These are phyloP conservation scores for Falco cherrug DNA, from an alignment of 2,797 vertebrate genomes.

Conservation along the genomic window DNA sequence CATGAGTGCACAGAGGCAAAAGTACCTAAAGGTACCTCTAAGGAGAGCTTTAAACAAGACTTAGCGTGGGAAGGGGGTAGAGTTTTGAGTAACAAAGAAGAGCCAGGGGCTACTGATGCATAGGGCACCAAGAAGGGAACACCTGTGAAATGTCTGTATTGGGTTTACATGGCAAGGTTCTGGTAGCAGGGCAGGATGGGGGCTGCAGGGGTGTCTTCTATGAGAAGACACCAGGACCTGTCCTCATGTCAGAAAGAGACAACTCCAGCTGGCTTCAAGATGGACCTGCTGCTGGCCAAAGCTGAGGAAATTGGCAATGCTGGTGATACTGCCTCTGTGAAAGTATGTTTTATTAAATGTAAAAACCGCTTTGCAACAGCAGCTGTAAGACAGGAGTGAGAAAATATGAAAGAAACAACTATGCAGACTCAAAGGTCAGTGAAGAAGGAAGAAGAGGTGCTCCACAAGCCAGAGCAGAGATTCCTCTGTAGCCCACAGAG, in stretches of 20 bases:
- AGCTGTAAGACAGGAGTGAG: neutral
- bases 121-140: neutral
- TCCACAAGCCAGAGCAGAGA: neutral
- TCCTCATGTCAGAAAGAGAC: rapidly evolving
- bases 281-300: neutral
- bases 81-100: neutral
- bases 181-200: rapidly evolving
- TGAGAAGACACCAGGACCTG: neutral
- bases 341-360: neutral
- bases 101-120: neutral
- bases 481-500: neutral
- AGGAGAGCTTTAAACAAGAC: neutral
- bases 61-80: neutral
- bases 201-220: neutral
- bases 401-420: neutral
- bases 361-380: neutral
- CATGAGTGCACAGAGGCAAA: neutral
- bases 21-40: neutral
- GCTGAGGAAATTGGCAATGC: rapidly evolving
- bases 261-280: neutral
- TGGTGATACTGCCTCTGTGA: neutral
- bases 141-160: neutral
- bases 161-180: neutral
- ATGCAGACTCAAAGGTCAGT: too few relatives aligned
- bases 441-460: too few relatives aligned